Evolutionary conservation across 2,888 invertebrate species (phyloP).

Genomic region (Caenorhabditis becei): DNA sequence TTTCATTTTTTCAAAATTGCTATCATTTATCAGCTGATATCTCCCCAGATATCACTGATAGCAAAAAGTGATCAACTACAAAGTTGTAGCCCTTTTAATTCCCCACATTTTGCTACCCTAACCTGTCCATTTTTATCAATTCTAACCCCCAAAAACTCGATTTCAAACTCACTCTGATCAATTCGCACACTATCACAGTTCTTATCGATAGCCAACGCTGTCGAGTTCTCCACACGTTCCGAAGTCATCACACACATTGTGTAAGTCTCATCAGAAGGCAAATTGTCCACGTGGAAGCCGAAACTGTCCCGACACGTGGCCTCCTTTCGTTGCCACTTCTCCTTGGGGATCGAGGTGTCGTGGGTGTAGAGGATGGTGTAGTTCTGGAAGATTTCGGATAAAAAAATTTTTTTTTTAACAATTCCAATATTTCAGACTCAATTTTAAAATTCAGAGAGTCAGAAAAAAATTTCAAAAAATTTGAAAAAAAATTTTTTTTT

Average conservation of each 20-base stretch:
- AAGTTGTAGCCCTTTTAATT: not conserved
- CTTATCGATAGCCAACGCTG: constrained; percentile 63
- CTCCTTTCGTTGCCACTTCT: constrained; percentile 70
- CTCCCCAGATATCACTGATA: not conserved
- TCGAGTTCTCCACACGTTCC: constrained; percentile 61
- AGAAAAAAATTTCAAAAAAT: not conserved
- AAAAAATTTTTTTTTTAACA: too few relatives aligned
- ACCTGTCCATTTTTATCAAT: not conserved
- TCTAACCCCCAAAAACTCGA: too few relatives aligned
- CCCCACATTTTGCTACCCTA: not conserved
- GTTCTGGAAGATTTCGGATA: constrained; percentile 64
- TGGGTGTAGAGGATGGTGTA: constrained; percentile 77
- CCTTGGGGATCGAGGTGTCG: constrained; percentile 69
- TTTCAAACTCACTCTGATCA: constrained; percentile 57
- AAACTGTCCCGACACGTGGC: constrained; percentile 76
- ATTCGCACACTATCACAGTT: constrained; percentile 70
- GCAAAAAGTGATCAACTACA: not conserved
- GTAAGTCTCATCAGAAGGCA: constrained; percentile 76
- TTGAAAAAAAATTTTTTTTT: not conserved
- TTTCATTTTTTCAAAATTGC: too few relatives aligned
- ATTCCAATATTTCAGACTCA: too few relatives aligned
- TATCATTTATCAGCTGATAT: not conserved
- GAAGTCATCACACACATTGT: constrained; percentile 74
- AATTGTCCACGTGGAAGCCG: constrained; percentile 64
- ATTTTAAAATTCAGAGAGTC: too few relatives aligned